Percentiles rank a stretch among this genome's conserved stretches.
These are phyloP conservation scores for Acrocera orbiculus DNA, from an alignment of 2,888 invertebrate genomes.

Conservation along the genomic window DNA sequence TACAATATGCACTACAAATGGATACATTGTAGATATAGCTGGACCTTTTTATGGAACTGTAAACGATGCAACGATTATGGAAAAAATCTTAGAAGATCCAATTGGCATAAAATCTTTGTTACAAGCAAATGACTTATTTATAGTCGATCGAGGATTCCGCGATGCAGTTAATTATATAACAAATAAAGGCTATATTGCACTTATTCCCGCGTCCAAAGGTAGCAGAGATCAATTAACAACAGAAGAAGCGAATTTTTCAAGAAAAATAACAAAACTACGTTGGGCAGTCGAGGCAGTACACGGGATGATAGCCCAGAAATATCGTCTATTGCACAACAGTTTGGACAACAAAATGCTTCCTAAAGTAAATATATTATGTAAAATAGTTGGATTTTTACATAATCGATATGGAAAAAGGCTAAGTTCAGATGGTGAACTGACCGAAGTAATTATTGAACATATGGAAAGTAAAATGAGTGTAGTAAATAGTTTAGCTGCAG, in stretches of 20 bases:
- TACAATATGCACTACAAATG: too few relatives aligned
- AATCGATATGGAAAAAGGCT: too few relatives aligned
- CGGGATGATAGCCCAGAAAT: too few relatives aligned
- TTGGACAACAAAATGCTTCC: too few relatives aligned
- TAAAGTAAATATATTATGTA: too few relatives aligned
- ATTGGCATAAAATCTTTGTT: neutral
- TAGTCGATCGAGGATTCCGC: neutral
- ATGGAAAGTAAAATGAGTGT: too few relatives aligned
- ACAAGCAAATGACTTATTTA: neutral
- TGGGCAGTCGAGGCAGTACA: neutral
- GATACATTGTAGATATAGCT: neutral
- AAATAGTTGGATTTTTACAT: too few relatives aligned
- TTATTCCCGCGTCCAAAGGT: neutral
- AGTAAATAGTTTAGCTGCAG: too few relatives aligned
- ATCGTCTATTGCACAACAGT: too few relatives aligned
- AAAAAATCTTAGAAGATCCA: neutral
- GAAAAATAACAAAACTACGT: neutral
- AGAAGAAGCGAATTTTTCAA: conserved; percentile 1
- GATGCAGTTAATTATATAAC: neutral
- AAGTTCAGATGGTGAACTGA: too few relatives aligned
- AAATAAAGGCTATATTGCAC: neutral
- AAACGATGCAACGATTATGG: neutral
- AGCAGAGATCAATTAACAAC: conserved; percentile 1
- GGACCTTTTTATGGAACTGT: neutral
- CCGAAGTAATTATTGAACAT: too few relatives aligned